A percentile compares a stretch with the other conserved stretches of the same genome.
Conservation (phyloP, 2,113 vertebrate species). For the Empidonax traillii region DNA sequence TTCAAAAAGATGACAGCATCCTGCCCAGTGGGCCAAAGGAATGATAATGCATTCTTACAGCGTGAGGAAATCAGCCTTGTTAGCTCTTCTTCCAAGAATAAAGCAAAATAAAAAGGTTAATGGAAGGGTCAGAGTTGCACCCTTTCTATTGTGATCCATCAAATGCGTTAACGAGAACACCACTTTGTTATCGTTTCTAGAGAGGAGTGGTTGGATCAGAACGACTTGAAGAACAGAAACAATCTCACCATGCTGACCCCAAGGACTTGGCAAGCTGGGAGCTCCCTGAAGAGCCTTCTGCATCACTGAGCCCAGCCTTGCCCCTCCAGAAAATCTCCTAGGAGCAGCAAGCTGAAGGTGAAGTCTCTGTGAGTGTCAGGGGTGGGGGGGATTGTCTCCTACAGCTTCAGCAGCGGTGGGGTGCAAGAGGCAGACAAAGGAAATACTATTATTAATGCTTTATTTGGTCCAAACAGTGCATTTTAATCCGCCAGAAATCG, state of each 20-base stretch:
- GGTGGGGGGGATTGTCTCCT: not conserved
- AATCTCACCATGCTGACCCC: not conserved
- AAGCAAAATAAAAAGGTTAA: not conserved
- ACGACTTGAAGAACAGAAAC: not conserved
- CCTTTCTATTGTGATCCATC: not conserved
- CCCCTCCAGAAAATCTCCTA: not conserved
- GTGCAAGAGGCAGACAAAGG: not conserved
- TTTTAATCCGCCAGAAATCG: conserved; percentile 32
- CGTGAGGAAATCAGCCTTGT: not conserved
- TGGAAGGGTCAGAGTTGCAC: not conserved
- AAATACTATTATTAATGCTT: not conserved
- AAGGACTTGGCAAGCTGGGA: not conserved
- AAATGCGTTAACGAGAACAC: not conserved
- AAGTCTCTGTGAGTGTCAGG: not conserved
- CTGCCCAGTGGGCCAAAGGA: not conserved
- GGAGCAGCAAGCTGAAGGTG: not conserved
- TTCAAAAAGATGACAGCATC: not conserved
- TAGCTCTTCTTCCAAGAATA: not conserved
- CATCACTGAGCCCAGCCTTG: not conserved
- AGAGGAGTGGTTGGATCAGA: not conserved
- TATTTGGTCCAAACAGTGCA: not conserved
- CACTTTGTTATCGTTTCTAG: not conserved
- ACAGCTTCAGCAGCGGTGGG: not conserved
- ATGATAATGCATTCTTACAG: not conserved
- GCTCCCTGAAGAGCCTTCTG: not conserved